phyloP scores from a whole-genome alignment of 1,140 invertebrate genomes.

The Drosophila mojavensis region DNA sequence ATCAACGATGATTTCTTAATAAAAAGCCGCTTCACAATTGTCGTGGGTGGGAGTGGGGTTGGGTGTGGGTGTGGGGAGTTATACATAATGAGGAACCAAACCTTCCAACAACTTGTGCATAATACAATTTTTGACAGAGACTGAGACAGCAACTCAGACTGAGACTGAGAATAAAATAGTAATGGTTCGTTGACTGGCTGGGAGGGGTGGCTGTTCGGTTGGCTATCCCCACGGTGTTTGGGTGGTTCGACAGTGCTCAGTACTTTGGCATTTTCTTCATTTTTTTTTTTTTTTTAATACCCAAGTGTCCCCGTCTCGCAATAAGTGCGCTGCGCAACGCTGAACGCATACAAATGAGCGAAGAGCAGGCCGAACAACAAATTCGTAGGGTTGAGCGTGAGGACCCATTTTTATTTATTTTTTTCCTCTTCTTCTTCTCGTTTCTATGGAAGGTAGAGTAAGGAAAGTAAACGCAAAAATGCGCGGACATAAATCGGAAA shows the following conservation, averaged over 20 bases:
- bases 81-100: constrained; percentile 37
- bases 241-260: constrained; percentile 27
- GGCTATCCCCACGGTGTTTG: constrained; percentile 20
- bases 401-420: background rate
- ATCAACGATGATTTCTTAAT: constrained; percentile 83
- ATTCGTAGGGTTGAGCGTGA: constrained; percentile 7
- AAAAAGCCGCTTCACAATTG: constrained; percentile 59
- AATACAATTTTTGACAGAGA: constrained; percentile 77
- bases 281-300: constrained; percentile 68
- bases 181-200: constrained; percentile 75
- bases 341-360: constrained; percentile 79
- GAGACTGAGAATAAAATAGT: constrained; percentile 61
- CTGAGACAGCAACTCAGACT: constrained; percentile 25
- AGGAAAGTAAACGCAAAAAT: constrained; percentile 60
- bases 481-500: constrained; percentile 76
- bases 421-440: too few species aligned
- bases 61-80: background rate
- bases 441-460: constrained; percentile 1
- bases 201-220: background rate
- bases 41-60: constrained; percentile 1
- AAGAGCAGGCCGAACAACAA: constrained; percentile 8
- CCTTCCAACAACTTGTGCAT: constrained; percentile 68
- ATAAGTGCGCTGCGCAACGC: constrained; percentile 79
- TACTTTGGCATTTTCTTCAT: constrained; percentile 62
- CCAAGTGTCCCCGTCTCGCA: constrained; percentile 75